Evolutionary conservation across 2,888 invertebrate genomes (phyloP), one percentile per base, ranked within the genome.

Genomic region (Lumbricus terrestris): DNA sequence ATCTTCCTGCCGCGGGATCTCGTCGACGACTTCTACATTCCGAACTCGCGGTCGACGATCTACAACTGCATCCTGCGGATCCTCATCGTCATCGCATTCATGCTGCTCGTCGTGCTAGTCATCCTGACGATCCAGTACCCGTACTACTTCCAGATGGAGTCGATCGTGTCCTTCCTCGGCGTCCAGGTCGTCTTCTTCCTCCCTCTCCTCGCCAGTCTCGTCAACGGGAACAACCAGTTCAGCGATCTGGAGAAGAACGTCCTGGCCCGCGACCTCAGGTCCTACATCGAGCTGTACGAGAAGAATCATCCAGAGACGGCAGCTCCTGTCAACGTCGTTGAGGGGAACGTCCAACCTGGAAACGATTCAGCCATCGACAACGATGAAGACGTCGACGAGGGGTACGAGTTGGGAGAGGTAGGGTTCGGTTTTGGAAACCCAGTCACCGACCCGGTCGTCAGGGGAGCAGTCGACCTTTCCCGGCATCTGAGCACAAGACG

Each of bases 101-200:
- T 90, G 54, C 88, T 92, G 90, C 88, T 92, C 90, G 20, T 90
- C 89, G 47, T 92, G 91, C 38, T 92, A 89, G 33, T 92, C 91
- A 47, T 91, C 89, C 82, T 91, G 82, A 89, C 92, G 88, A 88
- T 92, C 90, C 90, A 92, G 90, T 82, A 89, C 33, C 90, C 90
- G 29, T 90, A 90, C 89, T 90, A 91, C 47, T 47, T 54, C 89
- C 38, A 90, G 88, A 37, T 83, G 82, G 88, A 69, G 89, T 90
- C 92, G 90, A 38, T 92, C 91, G 91, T 90, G 88, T 90, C 88
- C 88, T 90, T 90, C 91, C 90, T 91, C 42, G 89, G 89, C 11
- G 88, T 90, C 89, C 91, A 89, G 42, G 88, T 92, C 90, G 89
- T 90, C 90, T 83, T 90, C 88, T 83, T 92, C 90, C 69, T 92